These are phyloP conservation scores for Ladona fulva DNA, from an alignment of 1,140 invertebrate species.

Conservation along the genomic window DNA sequence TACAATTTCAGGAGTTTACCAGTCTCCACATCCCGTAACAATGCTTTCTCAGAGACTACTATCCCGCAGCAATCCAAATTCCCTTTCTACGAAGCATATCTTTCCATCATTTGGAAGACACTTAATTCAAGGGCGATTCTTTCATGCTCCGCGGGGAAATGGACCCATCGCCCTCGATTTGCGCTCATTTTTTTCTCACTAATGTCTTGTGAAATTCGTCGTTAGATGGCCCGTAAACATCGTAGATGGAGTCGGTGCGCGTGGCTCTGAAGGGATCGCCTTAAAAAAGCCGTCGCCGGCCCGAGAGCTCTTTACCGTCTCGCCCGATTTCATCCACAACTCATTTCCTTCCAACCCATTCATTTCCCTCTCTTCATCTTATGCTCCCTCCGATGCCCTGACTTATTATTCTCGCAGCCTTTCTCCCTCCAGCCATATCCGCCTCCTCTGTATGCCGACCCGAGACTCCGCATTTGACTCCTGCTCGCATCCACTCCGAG, in stretches of 20 bases:
- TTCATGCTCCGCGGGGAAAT: too few species aligned
- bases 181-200: neutral
- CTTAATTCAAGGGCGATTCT: too few species aligned
- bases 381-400: neutral
- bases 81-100: too few species aligned
- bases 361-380: neutral
- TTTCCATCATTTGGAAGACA: too few species aligned
- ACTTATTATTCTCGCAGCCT: neutral
- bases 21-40: too few species aligned
- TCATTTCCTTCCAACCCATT: slow-evolving; percentile 2
- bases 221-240: neutral
- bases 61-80: too few species aligned
- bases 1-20: too few species aligned
- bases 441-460: neutral
- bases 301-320: neutral
- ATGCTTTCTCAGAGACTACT: too few species aligned
- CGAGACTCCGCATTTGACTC: neutral
- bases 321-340: neutral
- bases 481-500: neutral
- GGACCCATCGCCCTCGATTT: neutral
- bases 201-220: neutral
- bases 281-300: too few species aligned
- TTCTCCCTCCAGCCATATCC: neutral
- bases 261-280: too few species aligned
- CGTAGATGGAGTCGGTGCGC: too few species aligned